Conservation (phyloP, 2,113 vertebrate species). For the Talpa occidentalis region DNA sequence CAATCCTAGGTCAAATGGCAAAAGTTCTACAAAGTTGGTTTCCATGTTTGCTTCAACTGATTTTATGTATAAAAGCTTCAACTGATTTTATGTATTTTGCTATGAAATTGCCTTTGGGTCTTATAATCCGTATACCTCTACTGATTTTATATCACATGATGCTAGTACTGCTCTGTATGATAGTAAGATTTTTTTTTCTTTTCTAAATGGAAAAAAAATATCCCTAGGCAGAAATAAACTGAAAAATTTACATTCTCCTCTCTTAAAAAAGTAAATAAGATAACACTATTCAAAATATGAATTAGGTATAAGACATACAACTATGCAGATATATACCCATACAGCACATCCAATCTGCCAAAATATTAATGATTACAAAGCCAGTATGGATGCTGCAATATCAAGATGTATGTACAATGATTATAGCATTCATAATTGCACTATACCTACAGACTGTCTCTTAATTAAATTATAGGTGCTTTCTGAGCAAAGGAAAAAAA, state of each 20-base stretch:
- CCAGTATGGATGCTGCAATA: conserved; percentile 93
- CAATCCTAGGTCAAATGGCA: conserved; percentile 69
- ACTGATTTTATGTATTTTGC: conserved; percentile 75
- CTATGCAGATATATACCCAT: conserved; percentile 98
- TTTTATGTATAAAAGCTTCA: conserved; percentile 78
- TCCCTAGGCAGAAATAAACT: conserved; percentile 91
- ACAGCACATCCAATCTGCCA: conserved; percentile 97
- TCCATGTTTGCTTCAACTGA: conserved; percentile 75
- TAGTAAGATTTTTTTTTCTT: conserved; percentile 85
- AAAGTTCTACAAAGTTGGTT: conserved; percentile 75
- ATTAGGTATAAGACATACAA: conserved; percentile 95
- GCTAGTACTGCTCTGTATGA: conserved; percentile 88
- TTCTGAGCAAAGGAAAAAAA: too few relatives aligned
- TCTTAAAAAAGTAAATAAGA: conserved; percentile 94
- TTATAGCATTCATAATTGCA: conserved; percentile 96
- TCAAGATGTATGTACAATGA: conserved; percentile 94
- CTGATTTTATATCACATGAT: conserved; percentile 87
- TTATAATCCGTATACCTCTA: conserved; percentile 82
- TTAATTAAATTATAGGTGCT: conserved; percentile 92
- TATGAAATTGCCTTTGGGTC: conserved; percentile 82
- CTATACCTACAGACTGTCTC: conserved; percentile 92
- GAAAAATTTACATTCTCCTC: conserved; percentile 93
- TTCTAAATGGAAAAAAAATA: conserved; percentile 89
- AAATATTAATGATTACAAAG: conserved; percentile 96
- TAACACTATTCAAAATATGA: conserved; percentile 94